Evolutionary conservation across 2,888 invertebrate species (phyloP), one percentile per base, ranked within the genome.

Genomic region (Sicus ferrugineus): DNA sequence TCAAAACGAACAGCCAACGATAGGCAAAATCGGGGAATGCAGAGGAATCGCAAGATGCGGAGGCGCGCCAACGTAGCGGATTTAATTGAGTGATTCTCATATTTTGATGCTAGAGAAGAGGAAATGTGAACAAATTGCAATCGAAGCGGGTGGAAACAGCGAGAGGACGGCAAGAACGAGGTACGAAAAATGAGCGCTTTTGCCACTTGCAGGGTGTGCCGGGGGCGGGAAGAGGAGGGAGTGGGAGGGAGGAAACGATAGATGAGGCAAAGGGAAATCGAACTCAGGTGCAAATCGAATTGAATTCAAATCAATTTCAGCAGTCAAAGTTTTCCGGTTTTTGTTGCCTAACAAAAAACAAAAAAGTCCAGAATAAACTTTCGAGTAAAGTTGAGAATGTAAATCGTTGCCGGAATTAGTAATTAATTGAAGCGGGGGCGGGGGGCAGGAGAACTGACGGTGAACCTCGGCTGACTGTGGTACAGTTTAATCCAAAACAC

Each of bases 241-340:
- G 56, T 19, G 3, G 19, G 38, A 19, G 58, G n/a, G 19, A 48
- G 3, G 28, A 31, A 66, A 16, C n/a, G n/a, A 23, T 31, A 59
- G 30, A 30, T n/a, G 23, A 56, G 11, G 19, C 30, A 63, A 61
- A 59, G 54, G 9, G 54, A 56, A 30, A 42, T 67, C 66, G 68
- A 50, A 48, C 50, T 7, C 64, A 64, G 64, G 64, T 64, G 64
- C 64, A 64, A 64, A 64, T 52, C 38, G 52, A 68, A 68, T 62
- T 23, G 52, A 42, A 68, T 52, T 42, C 38, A 31, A 61, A 50
- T 62, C 52, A 48, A 28, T 62, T 52, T 68, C 23, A 28, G 62
- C 6, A 46, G 42, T 23, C 28, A 38, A 48, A 34, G 26, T 50
- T 50, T 54, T 50, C 14, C 26, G 23, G 34, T 38, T 46, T 38